A percentile compares a stretch with the other conserved stretches of the same genome.
phyloP scores from a whole-genome alignment of 1,140 invertebrate species.

The Teleopsis dalmanni region DNA sequence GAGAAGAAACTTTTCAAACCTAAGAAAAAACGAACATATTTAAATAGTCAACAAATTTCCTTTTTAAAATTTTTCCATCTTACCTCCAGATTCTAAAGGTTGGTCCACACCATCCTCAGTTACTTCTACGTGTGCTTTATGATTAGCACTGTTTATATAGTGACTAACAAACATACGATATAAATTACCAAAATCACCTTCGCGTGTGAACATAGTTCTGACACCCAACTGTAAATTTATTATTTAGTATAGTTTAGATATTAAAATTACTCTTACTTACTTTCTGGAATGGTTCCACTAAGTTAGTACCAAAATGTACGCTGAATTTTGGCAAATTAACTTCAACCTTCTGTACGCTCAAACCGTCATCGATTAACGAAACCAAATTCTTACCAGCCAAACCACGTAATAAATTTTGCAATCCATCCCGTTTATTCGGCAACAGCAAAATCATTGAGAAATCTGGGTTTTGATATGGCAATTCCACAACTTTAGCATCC shows the following conservation, averaged over 20 bases:
- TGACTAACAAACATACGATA: constrained; percentile 52
- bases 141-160: constrained; percentile 46
- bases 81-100: constrained; percentile 51
- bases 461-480: constrained; percentile 35
- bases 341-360: constrained; percentile 39
- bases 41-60: neutral
- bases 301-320: constrained; percentile 48
- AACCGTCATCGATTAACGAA: constrained; percentile 21
- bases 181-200: constrained; percentile 51
- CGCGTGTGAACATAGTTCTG: constrained; percentile 49
- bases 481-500: constrained; percentile 34
- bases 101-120: constrained; percentile 44
- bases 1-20: constrained; percentile 34
- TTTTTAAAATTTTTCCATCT: neutral
- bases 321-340: constrained; percentile 58
- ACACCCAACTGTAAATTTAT: constrained; percentile 50
- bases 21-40: constrained; percentile 8
- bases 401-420: constrained; percentile 26
- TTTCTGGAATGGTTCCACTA: constrained; percentile 48
- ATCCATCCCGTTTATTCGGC: constrained; percentile 35
- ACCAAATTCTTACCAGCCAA: constrained; percentile 41
- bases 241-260: neutral
- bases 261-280: constrained; percentile 31
- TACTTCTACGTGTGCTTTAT: constrained; percentile 37
- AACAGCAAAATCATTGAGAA: constrained; percentile 35